Evolutionary conservation across 1,140 invertebrate species (phyloP).

Genomic region (Drosophila melanica): DNA sequence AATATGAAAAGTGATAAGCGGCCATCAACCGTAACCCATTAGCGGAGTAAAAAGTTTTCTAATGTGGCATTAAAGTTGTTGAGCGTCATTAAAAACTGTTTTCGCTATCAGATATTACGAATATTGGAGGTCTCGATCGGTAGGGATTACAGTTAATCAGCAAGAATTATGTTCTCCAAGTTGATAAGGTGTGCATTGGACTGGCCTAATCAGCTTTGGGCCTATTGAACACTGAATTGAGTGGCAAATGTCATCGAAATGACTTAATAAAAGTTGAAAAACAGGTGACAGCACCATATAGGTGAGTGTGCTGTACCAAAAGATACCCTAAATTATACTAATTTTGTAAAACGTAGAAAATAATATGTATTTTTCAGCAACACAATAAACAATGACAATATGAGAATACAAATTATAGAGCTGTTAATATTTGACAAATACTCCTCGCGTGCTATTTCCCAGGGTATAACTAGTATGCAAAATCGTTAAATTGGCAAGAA

Average conservation of each 20-base stretch:
- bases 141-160: conserved; percentile 19
- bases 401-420: too few relatives aligned
- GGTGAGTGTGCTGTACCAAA: background rate
- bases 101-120: conserved; percentile 6
- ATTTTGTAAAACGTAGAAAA: background rate
- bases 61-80: conserved; percentile 30
- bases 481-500: conserved; percentile 22
- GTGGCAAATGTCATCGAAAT: conserved; percentile 4
- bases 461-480: conserved; percentile 11
- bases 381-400: too few relatives aligned
- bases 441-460: too few relatives aligned
- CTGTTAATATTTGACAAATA: too few relatives aligned
- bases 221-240: background rate
- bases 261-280: conserved; percentile 1
- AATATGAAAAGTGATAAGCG: conserved; percentile 62
- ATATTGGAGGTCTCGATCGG: conserved; percentile 7
- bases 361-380: too few relatives aligned
- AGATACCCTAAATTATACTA: background rate
- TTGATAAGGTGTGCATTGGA: conserved; percentile 23
- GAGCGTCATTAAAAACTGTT: background rate
- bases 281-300: background rate
- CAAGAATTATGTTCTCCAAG: conserved; percentile 17
- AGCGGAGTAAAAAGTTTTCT: conserved; percentile 22
- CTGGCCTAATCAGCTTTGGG: conserved; percentile 9
- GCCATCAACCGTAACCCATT: conserved; percentile 52